Conservation (phyloP, 2,113 vertebrate genomes). For the Hystrix cristata region DNA sequence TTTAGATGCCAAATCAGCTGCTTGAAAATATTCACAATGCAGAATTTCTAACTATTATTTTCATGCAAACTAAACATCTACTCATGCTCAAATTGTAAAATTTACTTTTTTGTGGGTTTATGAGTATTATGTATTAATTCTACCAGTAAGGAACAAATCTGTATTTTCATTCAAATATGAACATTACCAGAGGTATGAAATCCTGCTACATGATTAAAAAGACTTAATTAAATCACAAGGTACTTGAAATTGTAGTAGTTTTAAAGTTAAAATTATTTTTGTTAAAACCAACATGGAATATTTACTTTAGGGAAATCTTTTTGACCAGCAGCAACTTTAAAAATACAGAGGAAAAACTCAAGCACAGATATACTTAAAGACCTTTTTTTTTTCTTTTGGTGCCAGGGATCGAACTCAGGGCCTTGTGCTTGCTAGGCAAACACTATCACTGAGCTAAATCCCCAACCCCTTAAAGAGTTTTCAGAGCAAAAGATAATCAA, state of each 20-base stretch:
- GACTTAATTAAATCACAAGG: conserved; percentile 21
- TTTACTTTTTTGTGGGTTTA: conserved; percentile 35
- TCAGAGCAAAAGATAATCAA: conserved; percentile 37
- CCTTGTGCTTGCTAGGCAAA: no score
- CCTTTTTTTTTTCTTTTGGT: background rate
- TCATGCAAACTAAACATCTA: conserved; percentile 65
- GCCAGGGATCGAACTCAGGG: no score
- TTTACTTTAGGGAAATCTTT: conserved; percentile 56
- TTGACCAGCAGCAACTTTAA: conserved; percentile 45
- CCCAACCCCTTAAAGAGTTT: background rate
- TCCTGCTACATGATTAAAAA: conserved; percentile 38
- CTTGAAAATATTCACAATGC: background rate
- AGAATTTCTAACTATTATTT: conserved; percentile 47
- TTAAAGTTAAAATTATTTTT: conserved; percentile 55
- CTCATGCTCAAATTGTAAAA: conserved; percentile 50
- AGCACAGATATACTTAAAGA: background rate
- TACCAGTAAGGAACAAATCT: conserved; percentile 56
- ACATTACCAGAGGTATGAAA: conserved; percentile 34
- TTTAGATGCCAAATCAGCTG: conserved; percentile 27
- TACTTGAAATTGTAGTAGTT: conserved; percentile 32
- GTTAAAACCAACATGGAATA: conserved; percentile 55
- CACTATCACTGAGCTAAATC: no score
- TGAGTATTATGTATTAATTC: conserved; percentile 43
- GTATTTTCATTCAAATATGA: background rate
- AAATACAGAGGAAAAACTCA: conserved; percentile 62